These are phyloP conservation scores for Ommatoiulus sabulosus DNA, from an alignment of 2,888 invertebrate species.

Conservation along the genomic window DNA sequence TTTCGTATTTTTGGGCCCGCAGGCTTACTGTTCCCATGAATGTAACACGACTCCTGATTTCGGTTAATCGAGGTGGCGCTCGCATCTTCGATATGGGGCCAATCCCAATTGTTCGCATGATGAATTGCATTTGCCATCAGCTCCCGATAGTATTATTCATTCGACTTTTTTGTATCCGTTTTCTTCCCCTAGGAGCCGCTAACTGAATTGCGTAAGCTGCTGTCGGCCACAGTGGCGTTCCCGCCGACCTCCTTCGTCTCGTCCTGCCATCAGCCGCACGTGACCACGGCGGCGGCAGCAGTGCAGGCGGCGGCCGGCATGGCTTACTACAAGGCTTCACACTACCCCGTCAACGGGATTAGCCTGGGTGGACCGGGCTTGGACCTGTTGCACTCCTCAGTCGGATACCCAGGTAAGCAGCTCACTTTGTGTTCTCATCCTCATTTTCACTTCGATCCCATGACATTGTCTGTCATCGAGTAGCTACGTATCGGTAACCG, in stretches of 20 bases:
- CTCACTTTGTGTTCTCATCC: no score
- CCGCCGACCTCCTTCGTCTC: conserved; percentile 52
- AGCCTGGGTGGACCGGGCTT: conserved; percentile 70
- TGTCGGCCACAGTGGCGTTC: conserved; percentile 54
- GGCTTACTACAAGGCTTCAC: conserved; percentile 58
- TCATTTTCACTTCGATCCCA: no score
- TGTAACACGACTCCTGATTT: not conserved
- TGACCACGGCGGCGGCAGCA: conserved; percentile 20
- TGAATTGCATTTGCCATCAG: not conserved
- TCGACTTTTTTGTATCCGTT: not conserved
- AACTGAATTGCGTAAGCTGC: not conserved
- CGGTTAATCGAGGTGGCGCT: not conserved
- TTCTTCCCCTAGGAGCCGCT: not conserved
- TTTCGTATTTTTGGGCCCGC: no score
- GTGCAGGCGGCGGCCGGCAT: conserved; percentile 57
- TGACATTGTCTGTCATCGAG: no score
- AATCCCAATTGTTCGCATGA: not conserved
- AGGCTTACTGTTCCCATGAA: not conserved
- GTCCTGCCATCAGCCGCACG: conserved; percentile 56
- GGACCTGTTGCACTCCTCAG: conserved; percentile 76
- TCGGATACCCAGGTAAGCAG: conserved; percentile 73
- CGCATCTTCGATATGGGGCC: not conserved
- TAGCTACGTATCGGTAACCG: no score
- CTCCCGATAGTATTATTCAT: not conserved
- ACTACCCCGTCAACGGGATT: conserved; percentile 59